A percentile compares a stretch with the other conserved stretches of the same genome.
Conservation (phyloP, 2,888 invertebrate species). For the Lingula anatina region DNA sequence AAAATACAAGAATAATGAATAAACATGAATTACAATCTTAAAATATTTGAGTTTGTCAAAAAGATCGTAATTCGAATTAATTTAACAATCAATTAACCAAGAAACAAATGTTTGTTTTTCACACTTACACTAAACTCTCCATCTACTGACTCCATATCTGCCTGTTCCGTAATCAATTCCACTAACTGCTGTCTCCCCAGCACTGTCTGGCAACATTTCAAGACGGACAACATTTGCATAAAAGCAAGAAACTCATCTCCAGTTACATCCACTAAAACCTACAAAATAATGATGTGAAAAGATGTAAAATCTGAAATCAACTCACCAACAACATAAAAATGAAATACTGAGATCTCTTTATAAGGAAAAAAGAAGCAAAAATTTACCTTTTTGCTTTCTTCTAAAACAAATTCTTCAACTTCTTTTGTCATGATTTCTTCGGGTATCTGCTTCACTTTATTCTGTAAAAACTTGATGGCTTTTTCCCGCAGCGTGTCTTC, state of each 20-base stretch:
- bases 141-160: slow-evolving; percentile 78
- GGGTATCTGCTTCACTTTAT: slow-evolving; percentile 80
- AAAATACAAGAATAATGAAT: slow-evolving; percentile 12
- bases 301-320: background rate
- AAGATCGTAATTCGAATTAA: too few relatives aligned
- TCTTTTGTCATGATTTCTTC: slow-evolving; percentile 75
- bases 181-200: slow-evolving; percentile 82
- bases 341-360: background rate
- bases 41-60: too few relatives aligned
- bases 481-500: slow-evolving; percentile 76
- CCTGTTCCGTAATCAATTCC: slow-evolving; percentile 78
- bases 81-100: too few relatives aligned
- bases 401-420: slow-evolving; percentile 76
- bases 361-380: background rate
- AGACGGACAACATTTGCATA: slow-evolving; percentile 77
- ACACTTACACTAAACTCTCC: slow-evolving; percentile 49
- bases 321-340: background rate
- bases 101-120: too few relatives aligned
- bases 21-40: too few relatives aligned
- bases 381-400: slow-evolving; percentile 77
- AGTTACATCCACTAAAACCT: slow-evolving; percentile 66
- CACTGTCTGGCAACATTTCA: slow-evolving; percentile 75
- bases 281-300: slow-evolving; percentile 5
- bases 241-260: slow-evolving; percentile 87
- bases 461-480: slow-evolving; percentile 80